Percentiles rank a stretch among this genome's conserved stretches.
phyloP scores from a whole-genome alignment of 92 coral and sea anemone species.

The Porites cylindrica region DNA sequence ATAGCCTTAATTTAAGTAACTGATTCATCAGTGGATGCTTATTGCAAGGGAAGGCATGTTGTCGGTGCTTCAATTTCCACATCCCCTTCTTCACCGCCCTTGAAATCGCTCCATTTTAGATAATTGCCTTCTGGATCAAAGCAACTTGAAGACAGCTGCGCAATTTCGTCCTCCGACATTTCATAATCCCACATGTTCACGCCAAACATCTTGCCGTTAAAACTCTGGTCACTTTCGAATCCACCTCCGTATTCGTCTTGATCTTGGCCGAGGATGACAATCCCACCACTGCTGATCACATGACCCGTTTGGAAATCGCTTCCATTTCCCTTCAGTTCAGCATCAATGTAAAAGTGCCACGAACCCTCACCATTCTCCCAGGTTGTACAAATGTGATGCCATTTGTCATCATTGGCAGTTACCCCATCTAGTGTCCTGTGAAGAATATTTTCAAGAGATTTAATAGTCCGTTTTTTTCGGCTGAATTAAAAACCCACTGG shows the following conservation, averaged over 20 bases:
- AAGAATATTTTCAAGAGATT: not conserved
- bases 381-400: conserved; percentile 19
- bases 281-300: conserved; percentile 28
- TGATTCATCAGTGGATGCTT: not conserved
- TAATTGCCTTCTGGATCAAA: conserved; percentile 2
- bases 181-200: conserved; percentile 35
- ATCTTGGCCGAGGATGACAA: conserved; percentile 44
- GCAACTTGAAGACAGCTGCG: not conserved
- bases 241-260: conserved; percentile 31
- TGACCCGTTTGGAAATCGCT: not conserved
- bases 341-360: conserved; percentile 34
- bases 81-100: not conserved
- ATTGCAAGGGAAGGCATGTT: conserved; percentile 11
- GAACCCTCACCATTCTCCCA: conserved; percentile 42
- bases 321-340: not conserved
- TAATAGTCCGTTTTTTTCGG: too few species aligned
- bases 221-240: conserved; percentile 26
- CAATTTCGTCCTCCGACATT: not conserved
- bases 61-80: conserved; percentile 4
- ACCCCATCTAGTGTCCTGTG: not conserved
- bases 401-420: not conserved
- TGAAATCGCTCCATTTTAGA: conserved; percentile 18
- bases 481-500: too few species aligned
- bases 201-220: conserved; percentile 28
- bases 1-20: too few species aligned